phyloP scores from a whole-genome alignment of 2,888 invertebrate genomes.

The Margaritifera margaritifera region DNA sequence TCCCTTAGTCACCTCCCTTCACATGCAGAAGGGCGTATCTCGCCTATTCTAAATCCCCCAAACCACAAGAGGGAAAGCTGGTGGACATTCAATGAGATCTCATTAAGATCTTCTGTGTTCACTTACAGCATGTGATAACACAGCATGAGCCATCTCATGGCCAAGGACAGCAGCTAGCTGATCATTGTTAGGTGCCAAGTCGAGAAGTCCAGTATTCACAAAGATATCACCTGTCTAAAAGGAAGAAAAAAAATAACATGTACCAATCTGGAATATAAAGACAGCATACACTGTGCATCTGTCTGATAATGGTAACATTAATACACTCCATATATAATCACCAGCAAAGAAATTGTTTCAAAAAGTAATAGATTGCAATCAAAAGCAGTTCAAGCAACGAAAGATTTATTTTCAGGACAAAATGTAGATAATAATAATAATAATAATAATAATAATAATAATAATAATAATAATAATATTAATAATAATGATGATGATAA shows the following conservation, averaged over 20 bases:
- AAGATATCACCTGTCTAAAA: slow-evolving; percentile 78
- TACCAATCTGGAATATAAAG: too few relatives aligned
- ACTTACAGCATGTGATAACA: slow-evolving; percentile 76
- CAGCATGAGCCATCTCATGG: slow-evolving; percentile 79
- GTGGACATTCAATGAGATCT: background rate
- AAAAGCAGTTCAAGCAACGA: too few relatives aligned
- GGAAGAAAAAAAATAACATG: slow-evolving; percentile 10
- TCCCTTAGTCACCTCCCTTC: background rate
- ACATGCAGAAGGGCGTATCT: background rate
- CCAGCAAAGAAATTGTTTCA: too few relatives aligned
- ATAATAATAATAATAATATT: too few relatives aligned
- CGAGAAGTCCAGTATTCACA: slow-evolving; percentile 76
- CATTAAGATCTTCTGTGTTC: background rate
- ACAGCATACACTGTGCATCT: too few relatives aligned
- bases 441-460: too few relatives aligned
- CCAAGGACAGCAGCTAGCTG: slow-evolving; percentile 77
- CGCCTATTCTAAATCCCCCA: background rate
- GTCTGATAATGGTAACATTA: too few relatives aligned
- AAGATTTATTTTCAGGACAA: too few relatives aligned
- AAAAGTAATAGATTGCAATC: too few relatives aligned
- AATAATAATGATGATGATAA: too few relatives aligned
- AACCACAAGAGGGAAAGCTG: background rate
- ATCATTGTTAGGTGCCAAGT: slow-evolving; percentile 74
- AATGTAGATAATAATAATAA: too few relatives aligned
- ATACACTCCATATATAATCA: too few relatives aligned